Percentiles rank a stretch among this genome's conserved stretches.
These are phyloP conservation scores for Hemaris fuciformis DNA, from an alignment of 2,888 invertebrate genomes.

Conservation along the genomic window DNA sequence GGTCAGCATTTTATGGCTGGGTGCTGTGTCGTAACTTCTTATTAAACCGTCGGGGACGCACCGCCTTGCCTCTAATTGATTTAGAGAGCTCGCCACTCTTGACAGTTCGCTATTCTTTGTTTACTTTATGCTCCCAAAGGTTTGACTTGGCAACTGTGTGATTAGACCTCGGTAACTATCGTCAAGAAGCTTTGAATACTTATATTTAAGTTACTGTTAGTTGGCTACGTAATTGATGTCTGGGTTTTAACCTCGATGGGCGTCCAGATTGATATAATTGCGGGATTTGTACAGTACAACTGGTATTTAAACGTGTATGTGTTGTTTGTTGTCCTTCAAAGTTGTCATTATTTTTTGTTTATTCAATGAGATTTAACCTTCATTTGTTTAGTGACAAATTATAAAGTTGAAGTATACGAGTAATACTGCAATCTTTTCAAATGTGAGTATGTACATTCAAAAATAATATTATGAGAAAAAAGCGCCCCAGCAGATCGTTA, in stretches of 20 bases:
- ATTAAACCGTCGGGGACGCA: conserved; percentile 70
- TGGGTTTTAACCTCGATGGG: background rate
- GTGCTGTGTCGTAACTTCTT: conserved; percentile 69
- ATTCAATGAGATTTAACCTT: no score
- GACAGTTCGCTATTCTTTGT: conserved; percentile 54
- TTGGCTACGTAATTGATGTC: background rate
- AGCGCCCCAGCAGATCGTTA: no score
- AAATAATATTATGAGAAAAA: no score
- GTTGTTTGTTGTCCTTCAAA: no score
- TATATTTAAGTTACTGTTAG: background rate
- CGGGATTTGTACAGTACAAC: background rate
- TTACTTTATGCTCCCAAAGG: conserved; percentile 44
- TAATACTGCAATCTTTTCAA: no score
- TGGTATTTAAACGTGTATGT: no score
- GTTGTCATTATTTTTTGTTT: no score
- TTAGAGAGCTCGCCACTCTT: conserved; percentile 60
- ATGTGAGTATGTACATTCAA: no score
- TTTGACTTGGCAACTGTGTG: conserved; percentile 26
- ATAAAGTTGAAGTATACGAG: no score
- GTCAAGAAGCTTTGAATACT: background rate
- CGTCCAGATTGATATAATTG: background rate
- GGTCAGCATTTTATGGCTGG: conserved; percentile 73
- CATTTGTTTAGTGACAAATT: no score
- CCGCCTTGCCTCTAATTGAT: conserved; percentile 72
- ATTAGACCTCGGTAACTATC: conserved; percentile 6